These are phyloP conservation scores for Achroia grisella DNA, from an alignment of 1,140 invertebrate species.

Conservation along the genomic window DNA sequence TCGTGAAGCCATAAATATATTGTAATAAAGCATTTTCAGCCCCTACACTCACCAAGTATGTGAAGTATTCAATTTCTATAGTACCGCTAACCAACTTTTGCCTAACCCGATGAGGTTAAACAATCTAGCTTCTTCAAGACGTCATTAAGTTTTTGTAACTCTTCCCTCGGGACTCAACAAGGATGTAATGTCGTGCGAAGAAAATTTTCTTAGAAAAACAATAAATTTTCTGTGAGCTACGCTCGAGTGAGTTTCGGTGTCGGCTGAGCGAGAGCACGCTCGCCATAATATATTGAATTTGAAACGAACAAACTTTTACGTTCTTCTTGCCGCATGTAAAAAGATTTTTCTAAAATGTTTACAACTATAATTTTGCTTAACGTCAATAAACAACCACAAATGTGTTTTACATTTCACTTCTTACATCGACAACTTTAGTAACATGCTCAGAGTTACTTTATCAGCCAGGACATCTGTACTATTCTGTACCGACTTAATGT, in stretches of 20 bases:
- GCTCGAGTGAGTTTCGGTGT: constrained; percentile 71
- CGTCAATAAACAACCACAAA: constrained; percentile 14
- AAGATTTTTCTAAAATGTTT: constrained; percentile 67
- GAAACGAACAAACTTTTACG: constrained; percentile 71
- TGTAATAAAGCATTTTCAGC: neutral
- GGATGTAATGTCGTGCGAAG: constrained; percentile 49
- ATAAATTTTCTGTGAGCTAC: constrained; percentile 69
- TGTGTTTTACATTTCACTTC: too few species aligned
- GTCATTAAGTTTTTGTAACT: constrained; percentile 50
- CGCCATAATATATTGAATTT: constrained; percentile 73
- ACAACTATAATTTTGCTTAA: constrained; percentile 51
- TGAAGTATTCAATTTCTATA: neutral
- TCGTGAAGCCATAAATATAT: too few species aligned
- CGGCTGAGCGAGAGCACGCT: constrained; percentile 68
- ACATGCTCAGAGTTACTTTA: too few species aligned
- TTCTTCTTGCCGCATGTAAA: constrained; percentile 56
- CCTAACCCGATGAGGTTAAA: constrained; percentile 23
- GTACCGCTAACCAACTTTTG: constrained; percentile 7
- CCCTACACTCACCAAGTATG: too few species aligned
- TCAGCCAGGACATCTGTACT: too few species aligned
- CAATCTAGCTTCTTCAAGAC: constrained; percentile 26
- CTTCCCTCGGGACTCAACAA: constrained; percentile 36
- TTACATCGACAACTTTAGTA: too few species aligned
- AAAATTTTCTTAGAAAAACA: constrained; percentile 73
- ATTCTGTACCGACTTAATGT: too few species aligned